Evolutionary conservation across 37 sponge, comb jelly and placozoan species (phyloP), one percentile per base, ranked within the genome.

Genomic region (Spongilla lacustris): DNA sequence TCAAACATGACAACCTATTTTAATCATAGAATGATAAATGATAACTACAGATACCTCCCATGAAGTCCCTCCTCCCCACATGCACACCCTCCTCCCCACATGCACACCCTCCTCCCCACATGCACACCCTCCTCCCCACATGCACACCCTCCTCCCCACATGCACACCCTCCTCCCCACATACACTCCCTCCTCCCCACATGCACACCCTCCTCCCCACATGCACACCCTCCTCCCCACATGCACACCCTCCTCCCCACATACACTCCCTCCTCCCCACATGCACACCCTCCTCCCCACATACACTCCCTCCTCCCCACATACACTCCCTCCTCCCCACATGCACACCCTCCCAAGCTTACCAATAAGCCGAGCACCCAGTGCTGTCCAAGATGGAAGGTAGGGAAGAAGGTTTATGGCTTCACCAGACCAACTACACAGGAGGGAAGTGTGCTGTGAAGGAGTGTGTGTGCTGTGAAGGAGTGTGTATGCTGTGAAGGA

Each of bases 331-430:
- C 21, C 58, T 58, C 58, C 21, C 76, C 17, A 26, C 32, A 36
- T 46, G 30, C 4, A 22, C 13, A 3, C 14, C 69, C 13, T 38
- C n/a, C 36, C 9, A 66, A 32, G 69, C 33, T 17, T 58, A 58
- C 58, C 58, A 8, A 84, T 84, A 17, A 84, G 67, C 22, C 69
- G 67, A 28, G 85, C 85, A 6, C 85, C 85, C 36, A 76, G 69
- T 0, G 14, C 33, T 38, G 50, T n/a, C 85, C 85, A 84, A 28
- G 21, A 30, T 31, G 79, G 67, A 19, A 79, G 32, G 66, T 25
- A 21, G 2, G 58, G 27, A 46, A 50, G 11, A n/a, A 82, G 24
- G n/a, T 38, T 69, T 13, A 3, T 14, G 19, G 74, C 14, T 26
- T 30, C 46, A 26, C 38, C 38, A n/a, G 12, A 10, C 30, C 58